These are phyloP conservation scores for Nycticorax nycticorax DNA, from an alignment of 2,113 vertebrate species.

Conservation along the genomic window DNA sequence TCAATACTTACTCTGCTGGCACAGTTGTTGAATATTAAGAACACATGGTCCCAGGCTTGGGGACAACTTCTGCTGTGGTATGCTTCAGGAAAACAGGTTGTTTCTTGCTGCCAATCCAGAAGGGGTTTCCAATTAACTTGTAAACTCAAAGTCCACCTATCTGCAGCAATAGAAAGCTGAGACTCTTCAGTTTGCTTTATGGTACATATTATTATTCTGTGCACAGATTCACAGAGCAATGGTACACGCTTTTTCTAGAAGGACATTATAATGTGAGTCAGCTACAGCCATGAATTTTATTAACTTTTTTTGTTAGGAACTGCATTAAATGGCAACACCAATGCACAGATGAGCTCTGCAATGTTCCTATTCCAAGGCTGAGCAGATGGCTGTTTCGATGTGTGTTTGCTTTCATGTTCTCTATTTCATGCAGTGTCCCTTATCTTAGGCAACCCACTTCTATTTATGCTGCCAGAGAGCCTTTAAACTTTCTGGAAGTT, in stretches of 20 bases:
- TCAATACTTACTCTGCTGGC: not conserved
- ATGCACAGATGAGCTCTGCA: slow-evolving; percentile 50
- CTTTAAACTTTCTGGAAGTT: slow-evolving; percentile 53
- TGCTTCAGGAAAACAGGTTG: slow-evolving; percentile 52
- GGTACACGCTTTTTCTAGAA: slow-evolving; percentile 2
- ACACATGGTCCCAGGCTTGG: not conserved
- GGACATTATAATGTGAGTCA: slow-evolving; percentile 61
- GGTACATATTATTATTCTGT: slow-evolving; percentile 45
- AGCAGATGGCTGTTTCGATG: slow-evolving; percentile 61
- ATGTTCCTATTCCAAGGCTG: slow-evolving; percentile 44
- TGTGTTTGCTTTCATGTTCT: slow-evolving; percentile 53
- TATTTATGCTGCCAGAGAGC: slow-evolving; percentile 1
- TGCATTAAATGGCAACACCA: slow-evolving; percentile 56
- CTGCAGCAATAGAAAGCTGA: slow-evolving; percentile 31
- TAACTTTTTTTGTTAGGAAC: slow-evolving; percentile 59
- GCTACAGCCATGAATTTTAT: slow-evolving; percentile 58
- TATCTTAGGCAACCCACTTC: slow-evolving; percentile 32
- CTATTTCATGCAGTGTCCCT: slow-evolving; percentile 36
- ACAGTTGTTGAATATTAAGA: not conserved
- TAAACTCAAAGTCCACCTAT: not conserved
- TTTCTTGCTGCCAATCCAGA: not conserved
- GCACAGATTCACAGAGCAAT: slow-evolving; percentile 38
- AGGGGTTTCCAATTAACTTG: not conserved
- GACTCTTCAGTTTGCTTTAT: not conserved
- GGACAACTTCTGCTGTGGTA: not conserved